Evolutionary conservation across 2,113 vertebrate genomes (phyloP).

Genomic region (Prietella phreatophila): DNA sequence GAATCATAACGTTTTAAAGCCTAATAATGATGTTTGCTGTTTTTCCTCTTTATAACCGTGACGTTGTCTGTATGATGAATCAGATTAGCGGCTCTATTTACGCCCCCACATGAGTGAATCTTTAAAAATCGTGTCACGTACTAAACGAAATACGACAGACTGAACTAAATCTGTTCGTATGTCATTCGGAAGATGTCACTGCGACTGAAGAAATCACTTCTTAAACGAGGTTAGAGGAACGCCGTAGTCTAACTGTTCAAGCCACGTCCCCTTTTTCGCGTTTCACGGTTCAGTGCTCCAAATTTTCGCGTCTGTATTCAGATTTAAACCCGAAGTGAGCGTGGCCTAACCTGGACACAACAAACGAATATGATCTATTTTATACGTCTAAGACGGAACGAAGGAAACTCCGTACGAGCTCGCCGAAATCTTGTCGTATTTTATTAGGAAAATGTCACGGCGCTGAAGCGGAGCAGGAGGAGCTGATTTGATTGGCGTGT

Average conservation of each 20-base stretch:
- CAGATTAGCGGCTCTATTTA: not conserved
- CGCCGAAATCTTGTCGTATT: not conserved
- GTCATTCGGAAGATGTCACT: not conserved
- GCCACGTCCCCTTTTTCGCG: not conserved
- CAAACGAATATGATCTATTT: too few species aligned
- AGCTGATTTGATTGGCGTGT: not conserved
- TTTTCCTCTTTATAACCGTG: constrained; percentile 6
- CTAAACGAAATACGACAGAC: not conserved
- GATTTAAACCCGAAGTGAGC: too few species aligned
- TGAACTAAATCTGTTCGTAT: not conserved
- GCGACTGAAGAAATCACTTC: not conserved
- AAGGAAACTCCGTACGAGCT: not conserved
- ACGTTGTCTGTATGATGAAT: not conserved
- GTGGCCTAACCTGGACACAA: too few species aligned
- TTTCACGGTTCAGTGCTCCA: not conserved
- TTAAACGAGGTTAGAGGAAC: not conserved
- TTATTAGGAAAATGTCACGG: not conserved
- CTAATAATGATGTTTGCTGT: not conserved
- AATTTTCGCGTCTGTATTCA: too few species aligned
- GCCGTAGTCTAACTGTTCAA: not conserved
- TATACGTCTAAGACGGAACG: too few species aligned
- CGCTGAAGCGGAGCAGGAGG: not conserved
- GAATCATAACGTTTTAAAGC: not conserved
- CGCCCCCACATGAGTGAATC: not conserved
- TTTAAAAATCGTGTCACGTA: not conserved